Evolutionary conservation across 2,113 vertebrate genomes (phyloP).

Genomic region (Casuarius casuarius): DNA sequence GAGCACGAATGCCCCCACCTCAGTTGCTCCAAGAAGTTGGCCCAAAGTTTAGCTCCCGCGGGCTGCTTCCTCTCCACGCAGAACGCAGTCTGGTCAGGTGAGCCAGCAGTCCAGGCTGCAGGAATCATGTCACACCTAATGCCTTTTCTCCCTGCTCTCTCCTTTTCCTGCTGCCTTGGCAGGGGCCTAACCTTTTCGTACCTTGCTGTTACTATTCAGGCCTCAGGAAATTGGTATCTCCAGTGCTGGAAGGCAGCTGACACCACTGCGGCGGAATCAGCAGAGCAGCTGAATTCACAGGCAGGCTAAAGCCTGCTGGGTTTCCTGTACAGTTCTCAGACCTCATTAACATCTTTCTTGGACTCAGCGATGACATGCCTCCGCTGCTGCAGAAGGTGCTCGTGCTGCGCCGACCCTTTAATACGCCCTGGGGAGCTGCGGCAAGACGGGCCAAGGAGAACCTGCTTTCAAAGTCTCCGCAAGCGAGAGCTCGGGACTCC

Average conservation of each 20-base stretch:
- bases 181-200: background rate
- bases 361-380: background rate
- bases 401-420: background rate
- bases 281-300: background rate
- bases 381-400: background rate
- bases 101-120: background rate
- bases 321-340: background rate
- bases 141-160: background rate
- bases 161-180: background rate
- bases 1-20: background rate
- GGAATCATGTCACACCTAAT: background rate
- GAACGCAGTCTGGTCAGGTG: background rate
- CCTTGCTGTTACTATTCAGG: background rate
- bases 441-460: background rate
- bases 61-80: background rate
- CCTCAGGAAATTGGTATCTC: background rate
- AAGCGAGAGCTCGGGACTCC: background rate
- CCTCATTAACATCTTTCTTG: background rate
- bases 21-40: background rate
- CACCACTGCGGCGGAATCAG: background rate
- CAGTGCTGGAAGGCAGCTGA: background rate
- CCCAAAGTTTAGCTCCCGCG: background rate
- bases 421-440: background rate
- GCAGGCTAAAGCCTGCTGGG: background rate
- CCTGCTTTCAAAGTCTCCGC: background rate